Evolutionary conservation across 1,140 invertebrate species (phyloP).

Genomic region (Anoplophora glabripennis): DNA sequence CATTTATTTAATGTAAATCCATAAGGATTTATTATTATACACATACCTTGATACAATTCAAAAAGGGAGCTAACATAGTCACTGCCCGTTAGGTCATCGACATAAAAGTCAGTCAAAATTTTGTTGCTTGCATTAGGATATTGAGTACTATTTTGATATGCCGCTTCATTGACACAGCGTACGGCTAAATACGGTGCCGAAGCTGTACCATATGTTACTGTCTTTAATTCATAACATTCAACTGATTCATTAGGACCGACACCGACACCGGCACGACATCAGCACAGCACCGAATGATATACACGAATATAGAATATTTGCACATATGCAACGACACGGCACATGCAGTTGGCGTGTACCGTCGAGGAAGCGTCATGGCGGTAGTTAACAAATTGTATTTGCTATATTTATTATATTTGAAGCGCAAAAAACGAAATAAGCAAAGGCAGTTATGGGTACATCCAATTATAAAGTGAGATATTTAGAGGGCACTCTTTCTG

Average conservation of each 20-base stretch:
- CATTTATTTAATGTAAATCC: not conserved
- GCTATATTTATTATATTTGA: no score
- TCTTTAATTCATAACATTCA: constrained; percentile 30
- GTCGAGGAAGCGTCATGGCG: no score
- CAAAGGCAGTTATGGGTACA: no score
- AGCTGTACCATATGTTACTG: constrained; percentile 42
- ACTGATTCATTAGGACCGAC: constrained; percentile 24
- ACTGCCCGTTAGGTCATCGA: constrained; percentile 49
- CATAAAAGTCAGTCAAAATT: constrained; percentile 43
- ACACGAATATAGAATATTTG: no score
- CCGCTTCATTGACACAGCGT: constrained; percentile 35
- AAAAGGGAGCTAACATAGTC: constrained; percentile 20
- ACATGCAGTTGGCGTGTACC: no score
- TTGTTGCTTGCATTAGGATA: constrained; percentile 39
- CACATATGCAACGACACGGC: no score
- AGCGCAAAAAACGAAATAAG: no score
- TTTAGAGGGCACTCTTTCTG: no score
- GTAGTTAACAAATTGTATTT: no score
- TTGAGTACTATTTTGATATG: constrained; percentile 30
- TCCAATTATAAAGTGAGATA: no score
- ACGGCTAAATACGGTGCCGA: constrained; percentile 41
- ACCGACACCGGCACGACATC: no score
- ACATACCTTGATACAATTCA: not conserved
- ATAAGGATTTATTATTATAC: not conserved
- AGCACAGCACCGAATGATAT: no score